These are phyloP conservation scores for Chaetogeoica ovagalla DNA, from an alignment of 2,888 invertebrate genomes.

Conservation along the genomic window DNA sequence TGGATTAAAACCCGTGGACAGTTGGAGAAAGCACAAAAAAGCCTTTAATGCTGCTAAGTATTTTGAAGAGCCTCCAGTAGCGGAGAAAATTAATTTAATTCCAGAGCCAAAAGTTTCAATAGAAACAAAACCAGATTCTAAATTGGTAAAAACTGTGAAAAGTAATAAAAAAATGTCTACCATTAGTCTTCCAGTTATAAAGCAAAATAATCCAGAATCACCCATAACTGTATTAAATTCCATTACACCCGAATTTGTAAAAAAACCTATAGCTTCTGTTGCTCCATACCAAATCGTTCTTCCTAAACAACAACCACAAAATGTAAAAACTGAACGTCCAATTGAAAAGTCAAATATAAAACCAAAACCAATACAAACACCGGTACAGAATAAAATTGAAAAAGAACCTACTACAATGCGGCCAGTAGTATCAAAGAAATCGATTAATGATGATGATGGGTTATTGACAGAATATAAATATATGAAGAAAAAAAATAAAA, in stretches of 20 bases:
- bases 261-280: slow-evolving; percentile 49
- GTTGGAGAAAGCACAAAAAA: slow-evolving; percentile 51
- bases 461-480: slow-evolving; percentile 41
- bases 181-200: slow-evolving; percentile 42
- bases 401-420: slow-evolving; percentile 25
- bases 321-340: slow-evolving; percentile 20
- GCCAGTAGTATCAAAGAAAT: slow-evolving; percentile 29
- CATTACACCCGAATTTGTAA: neutral
- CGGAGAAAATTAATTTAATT: slow-evolving; percentile 23
- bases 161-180: slow-evolving; percentile 43
- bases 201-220: slow-evolving; percentile 9
- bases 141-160: slow-evolving; percentile 25
- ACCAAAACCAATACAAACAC: slow-evolving; percentile 18
- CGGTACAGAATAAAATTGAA: slow-evolving; percentile 35
- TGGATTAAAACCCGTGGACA: slow-evolving; percentile 45
- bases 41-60: slow-evolving; percentile 48
- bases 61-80: slow-evolving; percentile 33
- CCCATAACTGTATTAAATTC: slow-evolving; percentile 4
- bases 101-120: slow-evolving; percentile 28
- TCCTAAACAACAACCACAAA: slow-evolving; percentile 35
- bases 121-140: slow-evolving; percentile 26
- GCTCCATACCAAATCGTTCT: slow-evolving; percentile 50
- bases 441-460: slow-evolving; percentile 42
- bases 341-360: slow-evolving; percentile 36
- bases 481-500: slow-evolving; percentile 45